Evolutionary conservation across 2,113 vertebrate genomes (phyloP).

Genomic region (Potamarius usumacintae): DNA sequence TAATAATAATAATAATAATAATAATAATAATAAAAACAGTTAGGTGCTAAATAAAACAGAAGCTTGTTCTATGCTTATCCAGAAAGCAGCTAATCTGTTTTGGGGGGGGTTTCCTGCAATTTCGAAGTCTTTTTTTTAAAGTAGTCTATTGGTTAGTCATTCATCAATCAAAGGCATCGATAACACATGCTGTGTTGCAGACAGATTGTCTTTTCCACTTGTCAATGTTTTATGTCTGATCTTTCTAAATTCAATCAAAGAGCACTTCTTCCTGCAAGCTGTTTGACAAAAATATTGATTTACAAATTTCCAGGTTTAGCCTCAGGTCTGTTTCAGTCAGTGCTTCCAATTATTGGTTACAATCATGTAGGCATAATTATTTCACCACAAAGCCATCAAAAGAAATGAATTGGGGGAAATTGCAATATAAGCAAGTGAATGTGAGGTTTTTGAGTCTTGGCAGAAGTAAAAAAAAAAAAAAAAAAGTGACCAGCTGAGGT

Average conservation of each 20-base stretch:
- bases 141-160: slow-evolving; percentile 16
- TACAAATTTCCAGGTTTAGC: not conserved
- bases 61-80: not conserved
- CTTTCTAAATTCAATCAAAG: slow-evolving; percentile 17
- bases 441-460: not conserved
- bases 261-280: slow-evolving; percentile 2
- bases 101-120: not conserved
- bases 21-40: not conserved
- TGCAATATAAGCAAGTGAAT: not conserved
- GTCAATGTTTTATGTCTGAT: slow-evolving; percentile 5
- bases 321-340: not conserved
- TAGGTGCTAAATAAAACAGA: not conserved
- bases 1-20: not conserved
- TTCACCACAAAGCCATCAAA: not conserved
- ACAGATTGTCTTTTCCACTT: slow-evolving; percentile 1
- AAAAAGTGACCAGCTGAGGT: not conserved
- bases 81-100: not conserved
- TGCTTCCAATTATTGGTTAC: slow-evolving; percentile 1
- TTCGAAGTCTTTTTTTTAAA: not conserved
- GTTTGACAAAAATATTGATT: slow-evolving; percentile 22
- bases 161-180: slow-evolving; percentile 1
- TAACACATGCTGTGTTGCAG: not conserved
- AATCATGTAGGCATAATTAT: not conserved
- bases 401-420: not conserved
- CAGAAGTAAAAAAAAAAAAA: not conserved